Base-by-base conservation (phyloP, 2,797 vertebrate species). In the Ciconia nigra region DNA sequence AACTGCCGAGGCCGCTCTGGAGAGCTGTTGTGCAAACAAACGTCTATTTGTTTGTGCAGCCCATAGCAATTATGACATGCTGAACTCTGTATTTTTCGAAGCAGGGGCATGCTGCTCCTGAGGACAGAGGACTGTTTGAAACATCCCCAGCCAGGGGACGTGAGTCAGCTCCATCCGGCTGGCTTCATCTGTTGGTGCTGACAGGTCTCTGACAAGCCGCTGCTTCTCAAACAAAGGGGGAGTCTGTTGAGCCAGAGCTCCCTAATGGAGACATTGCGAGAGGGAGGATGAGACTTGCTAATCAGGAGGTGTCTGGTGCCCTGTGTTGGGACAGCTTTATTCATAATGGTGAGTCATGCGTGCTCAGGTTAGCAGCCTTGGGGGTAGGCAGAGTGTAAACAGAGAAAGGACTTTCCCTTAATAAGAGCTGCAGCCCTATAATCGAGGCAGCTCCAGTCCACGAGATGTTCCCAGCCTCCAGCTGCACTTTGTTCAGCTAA, bases 1-100 rank as follows among this genome's bases (percentile, higher is more conserved):
- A 58, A 12, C 25, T 52, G 31, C 5, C 0, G 44, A 76, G 73
- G 71, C 83, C 10, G 4, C 87, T 84, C 94, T 81, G 67, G 54
- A 78, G 91, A 92, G 70, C 83, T 90, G 82, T 17, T 90, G 76
- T 83, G 72, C 62, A 87, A 71, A 93, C 89, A 89, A 59, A 74
- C 10, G 16, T 61, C 84, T 80, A 13, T 80, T 89, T 95, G 91
- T 83, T 85, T 89, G 63, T 71, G 47, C 80, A 76, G 63, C 77
- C 41, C 1, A 0, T 21, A 51, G 79, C 70, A 86, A 72, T 89
- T 76, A 46, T 1, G 11, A 59, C 3, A 28, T 12, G 37, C 73
- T 91, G 89, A 89, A 83, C 74, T 72, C 76, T 7, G 33, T 18
- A n/a, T 67, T 87, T 67, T 78, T 29, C 3, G 2, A 57, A 63